A percentile compares a stretch with the other conserved stretches of the same genome.
Evolutionary conservation across 2,113 vertebrate species (phyloP).

Genomic region (Myrmecobius fasciatus): DNA sequence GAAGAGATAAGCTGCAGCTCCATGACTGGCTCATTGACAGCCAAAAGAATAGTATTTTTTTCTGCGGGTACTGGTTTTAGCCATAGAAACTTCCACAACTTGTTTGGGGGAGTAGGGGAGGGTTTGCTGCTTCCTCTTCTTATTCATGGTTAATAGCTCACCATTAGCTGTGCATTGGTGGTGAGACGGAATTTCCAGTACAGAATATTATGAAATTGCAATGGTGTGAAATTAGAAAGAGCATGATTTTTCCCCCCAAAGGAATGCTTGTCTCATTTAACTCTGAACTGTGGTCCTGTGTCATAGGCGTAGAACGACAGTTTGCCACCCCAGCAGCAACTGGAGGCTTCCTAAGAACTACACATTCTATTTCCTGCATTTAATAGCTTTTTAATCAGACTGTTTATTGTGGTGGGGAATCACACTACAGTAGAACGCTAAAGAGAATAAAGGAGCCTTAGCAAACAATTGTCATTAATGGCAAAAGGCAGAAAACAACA

Average conservation of each 20-base stretch:
- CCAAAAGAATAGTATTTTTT: slow-evolving; percentile 74
- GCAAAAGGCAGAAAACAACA: slow-evolving; percentile 50
- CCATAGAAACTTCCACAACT: slow-evolving; percentile 68
- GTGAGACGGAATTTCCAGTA: slow-evolving; percentile 61
- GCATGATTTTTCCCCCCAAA: slow-evolving; percentile 58
- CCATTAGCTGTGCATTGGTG: slow-evolving; percentile 56
- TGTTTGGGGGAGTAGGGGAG: not conserved
- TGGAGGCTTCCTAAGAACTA: accelerated
- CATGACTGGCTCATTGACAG: slow-evolving; percentile 76
- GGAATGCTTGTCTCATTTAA: slow-evolving; percentile 53
- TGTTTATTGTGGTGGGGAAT: slow-evolving; percentile 51
- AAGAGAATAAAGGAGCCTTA: slow-evolving; percentile 32
- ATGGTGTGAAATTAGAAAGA: slow-evolving; percentile 78
- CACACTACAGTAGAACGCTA: slow-evolving; percentile 48
- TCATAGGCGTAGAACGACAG: slow-evolving; percentile 36
- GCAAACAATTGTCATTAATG: slow-evolving; percentile 46
- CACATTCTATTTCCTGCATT: slow-evolving; percentile 32
- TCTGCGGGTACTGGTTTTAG: slow-evolving; percentile 71
- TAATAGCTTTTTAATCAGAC: slow-evolving; percentile 64
- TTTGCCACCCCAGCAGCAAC: slow-evolving; percentile 28
- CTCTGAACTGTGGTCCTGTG: slow-evolving; percentile 50
- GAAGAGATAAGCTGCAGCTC: slow-evolving; percentile 80
- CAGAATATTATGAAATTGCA: slow-evolving; percentile 73
- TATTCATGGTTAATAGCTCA: slow-evolving; percentile 75
- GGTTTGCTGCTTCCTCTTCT: slow-evolving; percentile 67